phyloP scores from a whole-genome alignment of 2,113 vertebrate genomes.

The Heliornis fulica region DNA sequence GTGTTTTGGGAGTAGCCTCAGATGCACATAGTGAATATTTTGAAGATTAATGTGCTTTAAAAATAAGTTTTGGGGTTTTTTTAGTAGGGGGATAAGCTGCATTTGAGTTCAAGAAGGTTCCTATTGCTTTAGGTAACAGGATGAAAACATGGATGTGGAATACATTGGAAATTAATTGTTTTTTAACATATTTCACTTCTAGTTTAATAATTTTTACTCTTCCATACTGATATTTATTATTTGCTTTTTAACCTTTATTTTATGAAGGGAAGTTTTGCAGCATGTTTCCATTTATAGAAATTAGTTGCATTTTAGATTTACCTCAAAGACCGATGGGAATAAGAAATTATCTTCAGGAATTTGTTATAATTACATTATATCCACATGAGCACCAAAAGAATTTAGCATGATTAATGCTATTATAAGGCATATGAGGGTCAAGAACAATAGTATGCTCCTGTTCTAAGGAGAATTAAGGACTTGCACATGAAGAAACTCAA shows the following conservation, averaged over 20 bases:
- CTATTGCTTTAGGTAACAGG: not conserved
- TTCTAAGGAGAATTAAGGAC: not conserved
- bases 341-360: slow-evolving; percentile 46
- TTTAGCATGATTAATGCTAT: slow-evolving; percentile 68
- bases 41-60: not conserved
- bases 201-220: not conserved
- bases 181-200: not conserved
- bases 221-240: not conserved
- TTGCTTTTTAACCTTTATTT: not conserved
- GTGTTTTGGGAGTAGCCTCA: not conserved
- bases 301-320: not conserved
- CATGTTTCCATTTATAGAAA: not conserved
- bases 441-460: slow-evolving; percentile 4
- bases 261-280: not conserved
- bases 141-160: not conserved
- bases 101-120: not conserved
- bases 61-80: not conserved
- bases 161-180: rapidly evolving
- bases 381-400: slow-evolving; percentile 58
- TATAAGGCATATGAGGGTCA: slow-evolving; percentile 37
- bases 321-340: not conserved
- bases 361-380: slow-evolving; percentile 64
- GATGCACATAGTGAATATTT: not conserved
- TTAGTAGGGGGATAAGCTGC: not conserved
- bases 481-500: not conserved